Percentiles rank a stretch among this genome's conserved stretches.
Evolutionary conservation across 1,140 invertebrate species (phyloP).

Genomic region (Drosophila rhopaloa): DNA sequence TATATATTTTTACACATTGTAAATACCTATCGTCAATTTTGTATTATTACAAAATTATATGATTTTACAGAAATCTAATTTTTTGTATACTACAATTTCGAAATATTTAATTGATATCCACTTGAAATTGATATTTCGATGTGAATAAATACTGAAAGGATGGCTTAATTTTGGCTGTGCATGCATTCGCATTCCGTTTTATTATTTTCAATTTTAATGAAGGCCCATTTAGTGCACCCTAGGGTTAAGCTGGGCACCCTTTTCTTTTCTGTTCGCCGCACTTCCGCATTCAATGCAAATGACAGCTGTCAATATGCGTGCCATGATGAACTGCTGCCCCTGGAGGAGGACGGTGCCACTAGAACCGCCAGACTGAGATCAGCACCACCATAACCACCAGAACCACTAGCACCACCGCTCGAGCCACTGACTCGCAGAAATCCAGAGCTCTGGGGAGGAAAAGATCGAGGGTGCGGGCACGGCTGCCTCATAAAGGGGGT

Average conservation of each 20-base stretch:
- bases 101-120: too few species aligned
- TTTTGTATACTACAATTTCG: too few species aligned
- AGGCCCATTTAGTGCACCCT: slow-evolving; percentile 72
- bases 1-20: too few species aligned
- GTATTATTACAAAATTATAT: background rate
- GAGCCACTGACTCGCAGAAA: slow-evolving; percentile 4
- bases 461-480: slow-evolving; percentile 4
- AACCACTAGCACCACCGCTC: too few species aligned
- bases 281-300: slow-evolving; percentile 73
- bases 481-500: slow-evolving; percentile 6
- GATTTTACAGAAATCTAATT: too few species aligned
- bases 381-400: slow-evolving; percentile 3
- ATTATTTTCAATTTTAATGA: slow-evolving; percentile 82
- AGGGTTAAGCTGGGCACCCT: slow-evolving; percentile 31
- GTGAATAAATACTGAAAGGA: background rate
- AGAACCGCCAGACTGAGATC: background rate
- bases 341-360: slow-evolving; percentile 8
- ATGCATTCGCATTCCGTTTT: slow-evolving; percentile 70
- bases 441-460: background rate
- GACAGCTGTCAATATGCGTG: slow-evolving; percentile 80
- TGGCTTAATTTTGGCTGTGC: slow-evolving; percentile 10
- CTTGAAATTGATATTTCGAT: too few species aligned
- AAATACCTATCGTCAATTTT: too few species aligned
- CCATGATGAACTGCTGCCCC: slow-evolving; percentile 67
- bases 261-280: slow-evolving; percentile 31